Conservation (phyloP, 2,888 invertebrate genomes). For the Agrypnus murinus region DNA sequence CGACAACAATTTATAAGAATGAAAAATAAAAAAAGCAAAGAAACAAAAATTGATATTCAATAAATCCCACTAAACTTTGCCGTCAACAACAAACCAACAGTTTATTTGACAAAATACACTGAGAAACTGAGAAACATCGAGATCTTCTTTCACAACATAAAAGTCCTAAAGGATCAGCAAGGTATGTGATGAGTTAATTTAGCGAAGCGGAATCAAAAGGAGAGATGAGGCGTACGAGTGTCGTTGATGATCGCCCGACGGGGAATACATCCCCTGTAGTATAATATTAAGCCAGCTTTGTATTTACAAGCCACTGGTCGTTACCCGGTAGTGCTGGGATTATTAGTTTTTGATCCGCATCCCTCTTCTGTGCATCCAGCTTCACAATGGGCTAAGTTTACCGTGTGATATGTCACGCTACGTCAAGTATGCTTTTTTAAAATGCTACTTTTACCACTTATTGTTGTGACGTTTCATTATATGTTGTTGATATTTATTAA, state of each 20-base stretch:
- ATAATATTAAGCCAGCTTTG: constrained; percentile 54
- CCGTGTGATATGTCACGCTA: constrained; percentile 56
- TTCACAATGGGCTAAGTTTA: constrained; percentile 55
- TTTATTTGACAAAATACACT: constrained; percentile 40
- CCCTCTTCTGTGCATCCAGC: constrained; percentile 45
- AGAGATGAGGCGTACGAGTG: constrained; percentile 53
- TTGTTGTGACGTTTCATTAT: constrained; percentile 31
- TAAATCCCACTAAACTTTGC: too few relatives aligned
- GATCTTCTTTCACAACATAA: constrained; percentile 38
- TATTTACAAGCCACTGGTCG: constrained; percentile 57
- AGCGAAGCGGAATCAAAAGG: constrained; percentile 52
- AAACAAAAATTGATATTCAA: too few relatives aligned
- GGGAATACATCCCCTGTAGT: constrained; percentile 48
- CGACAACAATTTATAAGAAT: too few relatives aligned
- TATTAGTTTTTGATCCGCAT: constrained; percentile 58
- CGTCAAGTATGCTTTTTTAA: constrained; percentile 49
- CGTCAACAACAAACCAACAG: constrained; percentile 29
- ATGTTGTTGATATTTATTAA: constrained; percentile 43
- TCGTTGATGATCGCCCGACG: constrained; percentile 50
- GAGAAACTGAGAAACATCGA: constrained; percentile 18
- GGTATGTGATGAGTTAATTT: constrained; percentile 54
- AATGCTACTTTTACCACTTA: constrained; percentile 40
- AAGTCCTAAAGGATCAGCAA: constrained; percentile 43
- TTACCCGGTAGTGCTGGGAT: constrained; percentile 54
- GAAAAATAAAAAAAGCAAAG: too few relatives aligned